Percentiles rank a stretch among this genome's conserved stretches.
Evolutionary conservation across 92 coral and sea anemone species (phyloP).

Genomic region (Paramuricea clavata): DNA sequence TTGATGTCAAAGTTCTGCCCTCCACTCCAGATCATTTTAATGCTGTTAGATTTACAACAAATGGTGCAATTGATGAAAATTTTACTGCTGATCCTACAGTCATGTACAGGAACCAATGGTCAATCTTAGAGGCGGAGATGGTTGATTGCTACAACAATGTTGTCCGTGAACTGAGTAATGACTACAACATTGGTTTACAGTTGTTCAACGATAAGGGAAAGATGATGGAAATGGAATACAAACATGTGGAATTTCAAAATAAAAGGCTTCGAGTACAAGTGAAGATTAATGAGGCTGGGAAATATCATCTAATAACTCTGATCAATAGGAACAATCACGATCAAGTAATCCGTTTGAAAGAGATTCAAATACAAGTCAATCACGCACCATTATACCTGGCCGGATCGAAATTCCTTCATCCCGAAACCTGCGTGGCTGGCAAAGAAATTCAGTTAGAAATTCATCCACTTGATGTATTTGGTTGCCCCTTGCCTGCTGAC

Average conservation of each 20-base stretch:
- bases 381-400: background rate
- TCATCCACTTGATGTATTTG: background rate
- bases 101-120: conserved; percentile 7
- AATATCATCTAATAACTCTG: background rate
- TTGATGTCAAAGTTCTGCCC: background rate
- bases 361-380: background rate
- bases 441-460: background rate
- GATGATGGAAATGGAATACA: background rate
- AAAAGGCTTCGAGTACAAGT: background rate
- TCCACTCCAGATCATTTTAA: conserved; percentile 1
- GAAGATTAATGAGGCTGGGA: background rate
- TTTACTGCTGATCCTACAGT: background rate
- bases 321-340: background rate
- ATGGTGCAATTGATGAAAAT: background rate
- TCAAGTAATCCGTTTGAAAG: background rate
- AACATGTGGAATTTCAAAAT: background rate
- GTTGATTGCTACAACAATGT: conserved; percentile 15
- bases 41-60: background rate
- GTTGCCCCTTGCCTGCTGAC: background rate
- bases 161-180: background rate
- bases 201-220: background rate
- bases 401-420: background rate
- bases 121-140: background rate
- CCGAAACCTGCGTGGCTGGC: background rate
- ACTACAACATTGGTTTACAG: background rate